A percentile compares a stretch with the other conserved stretches of the same genome.
These are phyloP conservation scores for Willisornis vidua DNA, from an alignment of 2,113 vertebrate genomes.

Conservation along the genomic window DNA sequence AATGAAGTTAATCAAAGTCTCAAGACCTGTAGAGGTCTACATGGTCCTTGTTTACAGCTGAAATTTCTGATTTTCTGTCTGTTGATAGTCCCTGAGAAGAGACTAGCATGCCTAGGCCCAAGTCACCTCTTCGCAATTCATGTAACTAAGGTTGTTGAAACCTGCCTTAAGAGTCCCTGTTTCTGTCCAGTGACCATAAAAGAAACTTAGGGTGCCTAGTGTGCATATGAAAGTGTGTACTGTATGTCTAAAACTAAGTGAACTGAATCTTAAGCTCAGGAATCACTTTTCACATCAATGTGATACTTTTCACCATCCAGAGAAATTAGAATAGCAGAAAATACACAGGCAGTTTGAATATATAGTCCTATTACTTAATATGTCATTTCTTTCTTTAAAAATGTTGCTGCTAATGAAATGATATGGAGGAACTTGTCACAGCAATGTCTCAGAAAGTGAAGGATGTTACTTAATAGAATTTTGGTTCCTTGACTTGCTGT, in stretches of 20 bases:
- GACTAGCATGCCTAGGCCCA: background rate
- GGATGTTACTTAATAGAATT: background rate
- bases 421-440: background rate
- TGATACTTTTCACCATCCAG: background rate
- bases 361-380: background rate
- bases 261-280: background rate
- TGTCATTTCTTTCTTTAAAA: slow-evolving; percentile 10
- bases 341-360: background rate
- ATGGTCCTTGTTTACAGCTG: background rate
- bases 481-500: background rate
- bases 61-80: background rate
- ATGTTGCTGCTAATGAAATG: background rate
- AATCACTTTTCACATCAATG: background rate
- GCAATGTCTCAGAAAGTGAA: background rate
- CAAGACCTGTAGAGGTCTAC: background rate
- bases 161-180: background rate
- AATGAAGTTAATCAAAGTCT: background rate
- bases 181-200: background rate
- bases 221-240: background rate
- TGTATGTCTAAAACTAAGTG: background rate
- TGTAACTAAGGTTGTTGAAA: background rate
- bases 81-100: background rate
- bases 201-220: background rate
- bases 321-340: background rate
- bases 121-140: background rate